Percentiles rank a stretch among this genome's conserved stretches.
phyloP scores from a whole-genome alignment of 2,113 vertebrate species.

The Alligator mississippiensis region DNA sequence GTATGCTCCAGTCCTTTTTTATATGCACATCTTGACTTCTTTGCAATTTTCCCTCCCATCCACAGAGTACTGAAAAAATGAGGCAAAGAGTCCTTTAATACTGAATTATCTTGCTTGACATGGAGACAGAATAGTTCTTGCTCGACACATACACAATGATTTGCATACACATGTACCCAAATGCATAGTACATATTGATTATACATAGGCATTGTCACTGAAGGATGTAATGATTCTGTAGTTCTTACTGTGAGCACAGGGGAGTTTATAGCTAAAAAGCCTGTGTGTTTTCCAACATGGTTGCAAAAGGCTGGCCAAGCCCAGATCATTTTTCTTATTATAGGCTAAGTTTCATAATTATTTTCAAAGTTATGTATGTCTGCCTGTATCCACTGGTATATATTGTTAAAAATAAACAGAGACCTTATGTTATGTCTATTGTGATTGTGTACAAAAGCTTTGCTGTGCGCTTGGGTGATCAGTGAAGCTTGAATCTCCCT shows the following conservation, averaged over 20 bases:
- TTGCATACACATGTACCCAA: neutral
- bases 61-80: neutral
- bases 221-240: neutral
- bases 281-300: neutral
- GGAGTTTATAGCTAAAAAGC: neutral
- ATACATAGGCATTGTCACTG: rapidly evolving
- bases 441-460: slow-evolving; percentile 83
- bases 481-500: slow-evolving; percentile 84
- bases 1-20: neutral
- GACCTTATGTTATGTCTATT: slow-evolving; percentile 83
- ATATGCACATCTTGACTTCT: neutral
- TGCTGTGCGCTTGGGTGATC: slow-evolving; percentile 79
- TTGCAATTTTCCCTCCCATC: neutral
- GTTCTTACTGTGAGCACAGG: neutral
- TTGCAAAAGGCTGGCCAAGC: neutral
- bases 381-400: slow-evolving; percentile 55
- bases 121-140: neutral
- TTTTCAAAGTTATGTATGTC: slow-evolving; percentile 42
- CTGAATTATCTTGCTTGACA: neutral
- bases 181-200: rapidly evolving
- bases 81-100: neutral
- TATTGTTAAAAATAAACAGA: slow-evolving; percentile 82
- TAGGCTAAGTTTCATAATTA: slow-evolving; percentile 2
- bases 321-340: neutral
- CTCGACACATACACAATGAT: neutral